A percentile compares a stretch with the other conserved stretches of the same genome.
These are phyloP conservation scores for Sarcoramphus papa DNA, from an alignment of 2,797 vertebrate species.

Conservation along the genomic window DNA sequence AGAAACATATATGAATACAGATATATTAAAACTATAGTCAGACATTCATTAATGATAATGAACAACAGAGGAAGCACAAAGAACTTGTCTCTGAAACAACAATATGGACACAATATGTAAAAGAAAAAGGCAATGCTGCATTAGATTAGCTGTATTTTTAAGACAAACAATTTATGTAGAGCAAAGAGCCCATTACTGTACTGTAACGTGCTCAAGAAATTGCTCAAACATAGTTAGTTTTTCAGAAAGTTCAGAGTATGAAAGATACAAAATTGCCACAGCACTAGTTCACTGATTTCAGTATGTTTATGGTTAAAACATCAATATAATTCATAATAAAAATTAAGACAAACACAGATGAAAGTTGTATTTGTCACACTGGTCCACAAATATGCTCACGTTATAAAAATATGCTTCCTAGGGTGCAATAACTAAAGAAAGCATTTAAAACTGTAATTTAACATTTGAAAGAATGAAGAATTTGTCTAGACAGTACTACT, in stretches of 20 bases:
- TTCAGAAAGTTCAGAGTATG: background rate
- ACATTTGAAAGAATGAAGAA: background rate
- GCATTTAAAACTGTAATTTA: background rate
- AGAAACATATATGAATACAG: background rate
- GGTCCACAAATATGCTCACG: background rate
- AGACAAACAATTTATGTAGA: background rate
- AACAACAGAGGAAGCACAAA: background rate
- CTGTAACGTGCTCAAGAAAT: background rate
- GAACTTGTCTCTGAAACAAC: background rate
- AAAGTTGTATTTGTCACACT: background rate
- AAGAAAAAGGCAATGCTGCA: background rate
- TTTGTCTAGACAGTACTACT: fast-evolving
- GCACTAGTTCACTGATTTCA: background rate
- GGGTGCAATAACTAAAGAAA: background rate
- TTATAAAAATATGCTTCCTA: background rate
- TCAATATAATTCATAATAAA: background rate
- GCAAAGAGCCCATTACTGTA: background rate
- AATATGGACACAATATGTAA: background rate
- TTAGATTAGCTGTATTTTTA: background rate
- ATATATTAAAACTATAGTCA: background rate
- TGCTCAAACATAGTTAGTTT: background rate
- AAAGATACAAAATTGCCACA: background rate
- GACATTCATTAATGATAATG: background rate
- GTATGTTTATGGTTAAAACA: background rate
- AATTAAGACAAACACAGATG: background rate